phyloP scores from a whole-genome alignment of 1,140 invertebrate genomes.

The Aphaenogaster rudis region DNA sequence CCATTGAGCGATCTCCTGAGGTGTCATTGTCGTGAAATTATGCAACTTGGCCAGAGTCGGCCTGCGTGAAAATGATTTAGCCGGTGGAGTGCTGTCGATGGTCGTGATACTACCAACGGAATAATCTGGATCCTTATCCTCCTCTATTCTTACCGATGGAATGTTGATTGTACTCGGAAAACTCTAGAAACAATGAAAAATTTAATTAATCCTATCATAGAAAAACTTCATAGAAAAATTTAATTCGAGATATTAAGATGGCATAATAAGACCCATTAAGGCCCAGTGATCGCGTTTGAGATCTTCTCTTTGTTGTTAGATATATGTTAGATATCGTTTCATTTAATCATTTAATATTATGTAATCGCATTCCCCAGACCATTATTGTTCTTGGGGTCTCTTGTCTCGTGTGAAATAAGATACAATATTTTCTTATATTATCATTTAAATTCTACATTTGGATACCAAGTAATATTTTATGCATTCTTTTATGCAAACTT shows the following conservation, averaged over 20 bases:
- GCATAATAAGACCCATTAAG: not conserved
- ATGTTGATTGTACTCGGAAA: constrained; percentile 89
- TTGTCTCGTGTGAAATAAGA: not conserved
- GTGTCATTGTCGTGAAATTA: constrained; percentile 93
- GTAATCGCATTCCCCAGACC: not conserved
- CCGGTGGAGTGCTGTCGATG: constrained; percentile 82
- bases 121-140: constrained; percentile 87
- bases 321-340: not conserved
- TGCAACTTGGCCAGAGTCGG: constrained; percentile 84
- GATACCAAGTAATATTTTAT: not conserved
- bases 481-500: not conserved
- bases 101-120: constrained; percentile 82
- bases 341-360: not conserved
- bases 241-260: not conserved
- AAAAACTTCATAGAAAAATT: not conserved
- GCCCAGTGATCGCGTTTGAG: not conserved
- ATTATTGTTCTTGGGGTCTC: not conserved
- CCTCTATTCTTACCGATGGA: constrained; percentile 89
- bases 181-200: constrained; percentile 86
- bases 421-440: not conserved
- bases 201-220: not conserved
- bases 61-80: constrained; percentile 79
- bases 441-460: not conserved
- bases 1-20: constrained; percentile 95
- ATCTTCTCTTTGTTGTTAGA: not conserved